A percentile compares a stretch with the other conserved stretches of the same genome.
Conservation (phyloP, 2,888 invertebrate genomes). For the Arenicola marina region DNA sequence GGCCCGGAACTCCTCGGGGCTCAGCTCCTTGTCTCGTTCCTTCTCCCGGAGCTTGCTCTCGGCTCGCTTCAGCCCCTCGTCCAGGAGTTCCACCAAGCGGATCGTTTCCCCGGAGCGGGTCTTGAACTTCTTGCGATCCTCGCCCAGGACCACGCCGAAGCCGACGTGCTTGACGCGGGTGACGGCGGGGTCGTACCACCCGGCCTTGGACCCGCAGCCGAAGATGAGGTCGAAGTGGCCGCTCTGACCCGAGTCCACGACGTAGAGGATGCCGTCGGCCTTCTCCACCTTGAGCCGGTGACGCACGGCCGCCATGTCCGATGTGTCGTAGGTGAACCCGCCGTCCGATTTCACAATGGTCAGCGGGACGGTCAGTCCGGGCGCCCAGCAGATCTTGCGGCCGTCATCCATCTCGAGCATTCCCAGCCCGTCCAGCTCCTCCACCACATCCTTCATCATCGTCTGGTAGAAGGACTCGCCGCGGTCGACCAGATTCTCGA, state of each 20-base stretch:
- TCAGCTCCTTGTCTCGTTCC: constrained; percentile 81
- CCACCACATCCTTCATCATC: constrained; percentile 80
- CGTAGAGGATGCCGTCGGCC: constrained; percentile 87
- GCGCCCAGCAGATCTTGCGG: constrained; percentile 67
- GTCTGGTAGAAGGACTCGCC: constrained; percentile 98
- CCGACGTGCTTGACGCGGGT: constrained; percentile 84
- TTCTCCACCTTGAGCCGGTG: constrained; percentile 73
- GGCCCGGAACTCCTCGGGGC: constrained; percentile 75
- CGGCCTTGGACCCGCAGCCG: constrained; percentile 73
- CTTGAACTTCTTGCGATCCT: constrained; percentile 99
- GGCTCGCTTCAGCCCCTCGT: constrained; percentile 84
- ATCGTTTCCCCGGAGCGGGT: constrained; percentile 84
- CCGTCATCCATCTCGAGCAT: constrained; percentile 72
- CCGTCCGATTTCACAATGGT: constrained; percentile 97
- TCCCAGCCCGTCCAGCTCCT: constrained; percentile 69
- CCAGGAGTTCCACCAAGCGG: constrained; percentile 80
- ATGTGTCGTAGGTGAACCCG: constrained; percentile 95
- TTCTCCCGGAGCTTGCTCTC: constrained; percentile 84
- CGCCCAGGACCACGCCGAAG: constrained; percentile 96
- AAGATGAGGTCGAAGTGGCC: constrained; percentile 77
- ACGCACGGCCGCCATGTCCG: constrained; percentile 91
- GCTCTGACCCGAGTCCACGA: constrained; percentile 90
- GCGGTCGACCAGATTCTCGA: constrained; percentile 74
- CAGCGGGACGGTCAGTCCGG: constrained; percentile 71
- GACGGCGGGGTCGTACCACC: constrained; percentile 70